Evolutionary conservation across 2,888 invertebrate species (phyloP).

Genomic region (Parthenolecanium corni): DNA sequence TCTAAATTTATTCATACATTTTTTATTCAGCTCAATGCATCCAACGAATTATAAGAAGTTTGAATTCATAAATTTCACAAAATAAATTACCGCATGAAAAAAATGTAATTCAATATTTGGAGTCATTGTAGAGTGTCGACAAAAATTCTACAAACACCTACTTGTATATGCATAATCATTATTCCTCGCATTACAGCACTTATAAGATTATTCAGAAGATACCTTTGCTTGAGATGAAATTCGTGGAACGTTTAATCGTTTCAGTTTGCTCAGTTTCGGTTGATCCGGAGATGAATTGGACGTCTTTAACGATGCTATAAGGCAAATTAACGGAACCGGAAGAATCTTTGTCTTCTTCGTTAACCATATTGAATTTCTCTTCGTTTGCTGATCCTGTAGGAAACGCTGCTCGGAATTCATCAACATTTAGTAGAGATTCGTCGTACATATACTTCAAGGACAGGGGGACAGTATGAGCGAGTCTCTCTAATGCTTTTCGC

Average conservation of each 20-base stretch:
- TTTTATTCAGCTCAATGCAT: too few species aligned
- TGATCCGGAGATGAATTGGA: neutral
- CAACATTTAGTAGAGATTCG: neutral
- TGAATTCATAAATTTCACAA: too few species aligned
- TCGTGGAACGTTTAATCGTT: neutral
- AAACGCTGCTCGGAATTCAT: neutral
- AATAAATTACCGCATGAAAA: too few species aligned
- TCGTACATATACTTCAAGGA: slow-evolving; percentile 10
- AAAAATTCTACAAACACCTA: too few species aligned
- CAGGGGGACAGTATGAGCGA: neutral
- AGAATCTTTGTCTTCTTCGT: neutral
- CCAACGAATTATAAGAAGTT: too few species aligned
- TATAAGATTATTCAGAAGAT: neutral
- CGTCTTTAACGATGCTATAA: neutral
- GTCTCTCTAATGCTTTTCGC: neutral
- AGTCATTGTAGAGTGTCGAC: too few species aligned
- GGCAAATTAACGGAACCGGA: slow-evolving; percentile 1
- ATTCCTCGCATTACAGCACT: neutral
- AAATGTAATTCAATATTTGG: too few species aligned
- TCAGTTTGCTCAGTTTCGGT: neutral
- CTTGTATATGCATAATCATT: too few species aligned
- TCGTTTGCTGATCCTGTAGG: neutral
- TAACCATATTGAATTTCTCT: neutral
- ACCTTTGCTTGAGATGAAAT: neutral
- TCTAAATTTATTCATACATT: too few species aligned